A percentile compares a stretch with the other conserved stretches of the same genome.
phyloP scores from a whole-genome alignment of 2,113 vertebrate genomes.

The Agelaius phoeniceus region DNA sequence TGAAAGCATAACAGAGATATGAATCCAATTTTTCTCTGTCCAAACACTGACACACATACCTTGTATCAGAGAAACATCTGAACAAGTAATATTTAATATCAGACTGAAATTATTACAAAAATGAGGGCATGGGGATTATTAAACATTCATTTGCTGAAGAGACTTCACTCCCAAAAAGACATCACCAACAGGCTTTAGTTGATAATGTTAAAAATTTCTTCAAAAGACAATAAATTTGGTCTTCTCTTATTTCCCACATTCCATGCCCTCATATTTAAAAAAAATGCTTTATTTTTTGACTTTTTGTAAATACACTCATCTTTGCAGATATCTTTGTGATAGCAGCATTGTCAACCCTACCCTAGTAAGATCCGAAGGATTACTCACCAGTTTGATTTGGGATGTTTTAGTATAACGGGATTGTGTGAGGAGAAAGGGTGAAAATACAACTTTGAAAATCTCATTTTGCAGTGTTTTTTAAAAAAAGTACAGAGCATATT shows the following conservation, averaged over 20 bases:
- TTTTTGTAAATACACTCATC: background rate
- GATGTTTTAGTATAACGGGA: background rate
- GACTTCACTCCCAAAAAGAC: conserved; percentile 12
- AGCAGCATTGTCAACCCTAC: background rate
- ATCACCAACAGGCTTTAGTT: background rate
- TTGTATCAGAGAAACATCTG: conserved; percentile 54
- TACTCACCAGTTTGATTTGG: background rate
- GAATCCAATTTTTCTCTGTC: conserved; percentile 76
- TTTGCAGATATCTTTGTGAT: background rate
- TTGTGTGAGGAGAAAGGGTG: background rate
- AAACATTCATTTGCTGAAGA: conserved; percentile 33
- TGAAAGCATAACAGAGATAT: conserved; percentile 79
- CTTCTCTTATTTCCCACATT: background rate
- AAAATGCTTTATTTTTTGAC: conserved; percentile 9
- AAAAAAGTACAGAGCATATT: background rate
- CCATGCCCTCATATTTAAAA: background rate
- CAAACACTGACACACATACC: conserved; percentile 62
- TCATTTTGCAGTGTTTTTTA: background rate
- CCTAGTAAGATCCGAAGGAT: background rate
- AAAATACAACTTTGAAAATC: background rate
- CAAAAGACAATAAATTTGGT: conserved; percentile 11
- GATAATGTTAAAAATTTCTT: conserved; percentile 54
- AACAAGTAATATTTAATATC: conserved; percentile 65
- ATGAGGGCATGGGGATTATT: conserved; percentile 57
- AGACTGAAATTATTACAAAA: conserved; percentile 63